These are phyloP conservation scores for Oreochromis tanganicae DNA, from an alignment of 2,113 vertebrate genomes.

Conservation along the genomic window DNA sequence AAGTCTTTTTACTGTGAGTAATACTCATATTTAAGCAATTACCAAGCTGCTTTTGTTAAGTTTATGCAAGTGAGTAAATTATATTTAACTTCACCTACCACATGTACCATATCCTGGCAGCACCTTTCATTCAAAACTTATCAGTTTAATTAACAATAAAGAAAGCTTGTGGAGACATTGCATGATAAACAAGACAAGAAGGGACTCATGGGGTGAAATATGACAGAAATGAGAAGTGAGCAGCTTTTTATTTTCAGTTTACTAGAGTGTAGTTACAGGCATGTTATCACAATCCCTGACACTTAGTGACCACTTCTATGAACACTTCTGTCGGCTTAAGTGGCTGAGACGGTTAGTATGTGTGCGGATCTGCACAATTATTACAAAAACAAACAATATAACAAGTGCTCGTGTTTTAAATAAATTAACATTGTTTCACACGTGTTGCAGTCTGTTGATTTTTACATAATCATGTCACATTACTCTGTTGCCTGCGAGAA, in stretches of 20 bases:
- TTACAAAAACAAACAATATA: background rate
- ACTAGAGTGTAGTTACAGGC: background rate
- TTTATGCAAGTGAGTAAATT: background rate
- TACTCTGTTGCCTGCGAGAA: background rate
- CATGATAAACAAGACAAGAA: background rate
- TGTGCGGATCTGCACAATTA: background rate
- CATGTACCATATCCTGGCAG: background rate
- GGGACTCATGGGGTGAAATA: background rate
- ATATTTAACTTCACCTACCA: background rate
- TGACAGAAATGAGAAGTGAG: background rate
- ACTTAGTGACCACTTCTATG: background rate
- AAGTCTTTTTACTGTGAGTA: background rate
- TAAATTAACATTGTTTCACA: background rate
- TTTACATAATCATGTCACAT: slow-evolving; percentile 31
- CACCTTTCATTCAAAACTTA: background rate
- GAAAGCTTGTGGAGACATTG: background rate
- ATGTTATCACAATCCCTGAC: background rate
- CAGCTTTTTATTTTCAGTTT: background rate
- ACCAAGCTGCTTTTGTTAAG: background rate
- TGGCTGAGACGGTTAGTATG: background rate
- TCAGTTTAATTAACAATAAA: background rate
- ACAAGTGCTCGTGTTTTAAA: background rate
- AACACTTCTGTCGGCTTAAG: background rate
- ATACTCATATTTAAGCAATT: background rate
- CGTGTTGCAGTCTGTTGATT: background rate